phyloP scores from a whole-genome alignment of 2,113 vertebrate species.

The Corydoras maculifer region DNA sequence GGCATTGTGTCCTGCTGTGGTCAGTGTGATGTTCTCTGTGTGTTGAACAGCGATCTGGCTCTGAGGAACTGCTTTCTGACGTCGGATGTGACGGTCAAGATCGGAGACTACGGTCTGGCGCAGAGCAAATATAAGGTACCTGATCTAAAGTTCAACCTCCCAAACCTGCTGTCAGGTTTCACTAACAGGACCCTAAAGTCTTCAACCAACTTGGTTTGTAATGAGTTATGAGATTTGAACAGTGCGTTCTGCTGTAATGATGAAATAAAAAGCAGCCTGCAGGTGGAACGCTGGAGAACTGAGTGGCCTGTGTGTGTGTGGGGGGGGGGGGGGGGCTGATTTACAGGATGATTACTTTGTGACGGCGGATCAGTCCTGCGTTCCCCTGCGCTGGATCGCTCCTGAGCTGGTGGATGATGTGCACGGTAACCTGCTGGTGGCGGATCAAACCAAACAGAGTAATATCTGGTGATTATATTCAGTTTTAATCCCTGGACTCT shows the following conservation, averaged over 20 bases:
- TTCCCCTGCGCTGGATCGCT: slow-evolving; percentile 93
- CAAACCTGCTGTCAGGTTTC: background rate
- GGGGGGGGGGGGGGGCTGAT: background rate
- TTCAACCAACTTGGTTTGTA: no score
- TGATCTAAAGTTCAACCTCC: no score
- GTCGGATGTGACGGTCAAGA: slow-evolving; percentile 87
- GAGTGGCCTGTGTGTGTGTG: background rate
- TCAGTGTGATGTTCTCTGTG: no score
- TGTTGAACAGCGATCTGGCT: slow-evolving; percentile 79
- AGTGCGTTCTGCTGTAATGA: no score
- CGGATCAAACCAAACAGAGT: slow-evolving; percentile 86
- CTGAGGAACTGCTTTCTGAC: slow-evolving; percentile 89
- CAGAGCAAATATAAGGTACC: slow-evolving; percentile 87
- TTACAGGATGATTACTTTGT: slow-evolving; percentile 89
- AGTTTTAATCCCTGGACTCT: no score
- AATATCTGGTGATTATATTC: slow-evolving; percentile 78
- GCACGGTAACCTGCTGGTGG: slow-evolving; percentile 86
- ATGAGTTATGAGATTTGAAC: no score
- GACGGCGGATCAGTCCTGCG: slow-evolving; percentile 85
- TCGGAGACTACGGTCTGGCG: slow-evolving; percentile 91
- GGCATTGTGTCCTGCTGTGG: no score
- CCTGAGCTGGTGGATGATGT: slow-evolving; percentile 93
- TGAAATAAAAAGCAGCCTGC: no score
- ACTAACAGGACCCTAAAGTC: no score
- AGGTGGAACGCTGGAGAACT: no score